Percentiles rank a stretch among this genome's conserved stretches.
Evolutionary conservation across 2,113 vertebrate species (phyloP).

Genomic region (Pleuronectes platessa): DNA sequence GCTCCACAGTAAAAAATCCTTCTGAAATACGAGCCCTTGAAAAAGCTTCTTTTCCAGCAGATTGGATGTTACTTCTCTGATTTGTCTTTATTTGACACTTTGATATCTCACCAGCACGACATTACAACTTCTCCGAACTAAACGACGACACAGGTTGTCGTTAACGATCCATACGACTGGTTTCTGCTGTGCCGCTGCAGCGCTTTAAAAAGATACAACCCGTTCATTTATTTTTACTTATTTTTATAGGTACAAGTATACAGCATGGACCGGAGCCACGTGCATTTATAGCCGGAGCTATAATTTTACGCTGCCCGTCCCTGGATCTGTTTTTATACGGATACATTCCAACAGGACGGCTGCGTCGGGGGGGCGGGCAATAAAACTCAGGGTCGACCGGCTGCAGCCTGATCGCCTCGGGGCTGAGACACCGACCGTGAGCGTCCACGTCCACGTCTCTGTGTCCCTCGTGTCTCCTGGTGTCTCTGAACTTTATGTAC

Average conservation of each 20-base stretch:
- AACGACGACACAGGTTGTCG: neutral
- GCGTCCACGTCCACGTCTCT: neutral
- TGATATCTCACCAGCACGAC: neutral
- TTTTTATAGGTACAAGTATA: neutral
- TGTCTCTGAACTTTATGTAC: neutral
- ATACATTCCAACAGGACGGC: neutral
- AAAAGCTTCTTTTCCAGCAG: neutral
- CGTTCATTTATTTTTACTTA: neutral
- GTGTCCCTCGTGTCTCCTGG: neutral
- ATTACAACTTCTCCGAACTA: neutral
- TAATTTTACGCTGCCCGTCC: neutral
- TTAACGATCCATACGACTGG: neutral
- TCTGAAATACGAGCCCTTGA: no score
- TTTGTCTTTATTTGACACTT: conserved; percentile 7
- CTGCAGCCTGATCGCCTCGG: neutral
- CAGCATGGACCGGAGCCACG: neutral
- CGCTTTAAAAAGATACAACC: neutral
- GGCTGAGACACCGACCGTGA: neutral
- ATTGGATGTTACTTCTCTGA: conserved; percentile 1
- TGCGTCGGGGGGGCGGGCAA: neutral
- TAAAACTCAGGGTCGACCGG: neutral
- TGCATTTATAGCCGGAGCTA: neutral
- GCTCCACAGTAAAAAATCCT: no score
- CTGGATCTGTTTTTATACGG: neutral
- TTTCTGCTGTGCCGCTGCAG: neutral